Evolutionary conservation across 2,797 vertebrate species (phyloP).

Genomic region (Balearica regulorum): DNA sequence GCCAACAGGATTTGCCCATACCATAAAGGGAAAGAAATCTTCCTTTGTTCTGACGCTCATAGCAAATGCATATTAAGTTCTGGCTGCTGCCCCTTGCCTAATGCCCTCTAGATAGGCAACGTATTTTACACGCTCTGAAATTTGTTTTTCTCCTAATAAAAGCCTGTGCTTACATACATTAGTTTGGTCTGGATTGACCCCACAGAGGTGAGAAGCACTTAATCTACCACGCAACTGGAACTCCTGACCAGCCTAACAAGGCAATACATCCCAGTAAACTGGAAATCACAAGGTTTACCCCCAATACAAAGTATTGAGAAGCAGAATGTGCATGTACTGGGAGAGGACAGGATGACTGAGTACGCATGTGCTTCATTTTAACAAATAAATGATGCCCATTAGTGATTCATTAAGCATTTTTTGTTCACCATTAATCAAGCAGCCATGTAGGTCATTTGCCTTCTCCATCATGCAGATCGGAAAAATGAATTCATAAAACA

Average conservation of each 20-base stretch:
- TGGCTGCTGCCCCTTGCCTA: not conserved
- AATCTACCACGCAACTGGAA: rapidly evolving
- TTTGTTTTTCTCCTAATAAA: not conserved
- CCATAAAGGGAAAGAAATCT: constrained; percentile 34
- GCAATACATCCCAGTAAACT: not conserved
- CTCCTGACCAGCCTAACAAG: not conserved
- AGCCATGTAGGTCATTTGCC: not conserved
- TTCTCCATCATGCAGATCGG: not conserved
- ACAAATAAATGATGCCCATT: not conserved
- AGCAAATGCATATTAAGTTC: not conserved
- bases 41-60: constrained; percentile 9
- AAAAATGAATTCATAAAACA: constrained; percentile 9
- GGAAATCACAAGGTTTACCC: not conserved
- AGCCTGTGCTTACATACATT: not conserved
- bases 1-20: constrained; percentile 25
- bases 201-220: not conserved
- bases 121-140: not conserved
- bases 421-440: constrained; percentile 17
- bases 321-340: rapidly evolving
- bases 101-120: not conserved
- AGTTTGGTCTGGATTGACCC: not conserved
- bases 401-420: constrained; percentile 43
- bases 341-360: not conserved
- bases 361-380: not conserved
- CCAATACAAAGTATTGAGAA: not conserved